Percentiles rank a stretch among this genome's conserved stretches.
Conservation (phyloP, 2,797 vertebrate genomes). For the Diplodus puntazzo region DNA sequence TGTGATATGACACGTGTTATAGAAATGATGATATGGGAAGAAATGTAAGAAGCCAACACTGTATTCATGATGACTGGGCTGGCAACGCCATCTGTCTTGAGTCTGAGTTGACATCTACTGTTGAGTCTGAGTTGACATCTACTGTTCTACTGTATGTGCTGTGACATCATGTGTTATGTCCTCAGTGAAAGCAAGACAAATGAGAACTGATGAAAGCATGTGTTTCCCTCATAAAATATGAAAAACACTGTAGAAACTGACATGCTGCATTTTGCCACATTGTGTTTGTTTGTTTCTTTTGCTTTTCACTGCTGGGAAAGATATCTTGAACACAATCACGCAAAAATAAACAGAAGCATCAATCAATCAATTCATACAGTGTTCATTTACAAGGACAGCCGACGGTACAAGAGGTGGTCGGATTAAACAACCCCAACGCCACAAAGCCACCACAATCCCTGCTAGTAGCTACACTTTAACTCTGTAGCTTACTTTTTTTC, state of each 20-base stretch:
- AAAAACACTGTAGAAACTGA: background rate
- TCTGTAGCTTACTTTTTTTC: background rate
- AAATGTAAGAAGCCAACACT: too few species aligned
- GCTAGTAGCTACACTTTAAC: background rate
- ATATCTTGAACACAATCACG: background rate
- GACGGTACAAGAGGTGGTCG: background rate
- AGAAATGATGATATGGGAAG: too few species aligned
- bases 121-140: background rate
- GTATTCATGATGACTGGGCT: too few species aligned
- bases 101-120: background rate
- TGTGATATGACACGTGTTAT: too few species aligned
- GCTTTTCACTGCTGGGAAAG: background rate
- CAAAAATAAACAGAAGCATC: background rate
- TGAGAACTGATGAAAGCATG: background rate
- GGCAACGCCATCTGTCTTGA: background rate
- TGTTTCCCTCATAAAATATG: background rate
- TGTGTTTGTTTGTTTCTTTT: background rate
- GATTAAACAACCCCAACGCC: too few species aligned
- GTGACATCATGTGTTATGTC: background rate
- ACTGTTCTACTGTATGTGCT: background rate
- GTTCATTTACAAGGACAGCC: background rate
- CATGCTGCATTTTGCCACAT: background rate
- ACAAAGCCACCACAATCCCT: background rate
- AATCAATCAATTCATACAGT: background rate
- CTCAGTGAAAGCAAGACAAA: background rate